Conservation (phyloP, 2,797 vertebrate genomes). For the Discoglossus pictus region DNA sequence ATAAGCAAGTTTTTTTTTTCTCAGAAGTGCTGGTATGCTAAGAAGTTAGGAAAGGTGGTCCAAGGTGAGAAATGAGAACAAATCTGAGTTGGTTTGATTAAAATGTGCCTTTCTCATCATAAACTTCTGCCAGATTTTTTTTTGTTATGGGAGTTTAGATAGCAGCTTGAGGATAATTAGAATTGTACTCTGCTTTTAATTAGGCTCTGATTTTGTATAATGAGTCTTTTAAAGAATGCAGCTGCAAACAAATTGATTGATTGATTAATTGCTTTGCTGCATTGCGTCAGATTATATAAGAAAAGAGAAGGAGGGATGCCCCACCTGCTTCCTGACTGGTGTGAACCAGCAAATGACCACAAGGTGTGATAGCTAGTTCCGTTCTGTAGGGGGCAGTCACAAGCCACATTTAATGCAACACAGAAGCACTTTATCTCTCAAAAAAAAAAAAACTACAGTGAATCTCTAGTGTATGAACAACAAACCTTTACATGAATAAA, state of each 20-base stretch:
- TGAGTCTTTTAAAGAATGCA: constrained; percentile 36
- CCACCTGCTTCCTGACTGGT: too few species aligned
- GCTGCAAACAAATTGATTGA: constrained; percentile 47
- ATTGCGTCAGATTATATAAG: constrained; percentile 10
- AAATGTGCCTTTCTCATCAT: constrained; percentile 20
- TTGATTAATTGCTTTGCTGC: constrained; percentile 47
- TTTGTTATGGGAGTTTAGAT: constrained; percentile 37
- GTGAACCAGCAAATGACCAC: too few species aligned
- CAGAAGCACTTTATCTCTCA: too few species aligned
- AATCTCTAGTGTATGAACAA: too few species aligned
- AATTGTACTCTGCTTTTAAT: constrained; percentile 43
- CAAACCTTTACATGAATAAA: too few species aligned
- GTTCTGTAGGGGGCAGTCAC: too few species aligned
- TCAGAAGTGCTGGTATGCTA: too few species aligned
- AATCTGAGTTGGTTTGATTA: constrained; percentile 13
- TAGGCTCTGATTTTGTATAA: constrained; percentile 36
- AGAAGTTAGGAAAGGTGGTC: too few species aligned
- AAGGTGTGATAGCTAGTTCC: too few species aligned
- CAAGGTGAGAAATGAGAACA: background rate
- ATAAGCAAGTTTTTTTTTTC: too few species aligned
- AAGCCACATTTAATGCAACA: too few species aligned
- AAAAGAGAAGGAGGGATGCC: background rate
- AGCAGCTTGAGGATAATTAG: constrained; percentile 41
- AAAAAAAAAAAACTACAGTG: too few species aligned
- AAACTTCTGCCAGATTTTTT: constrained; percentile 29